Conservation (phyloP, 1,140 invertebrate genomes). For the Nasonia giraulti region DNA sequence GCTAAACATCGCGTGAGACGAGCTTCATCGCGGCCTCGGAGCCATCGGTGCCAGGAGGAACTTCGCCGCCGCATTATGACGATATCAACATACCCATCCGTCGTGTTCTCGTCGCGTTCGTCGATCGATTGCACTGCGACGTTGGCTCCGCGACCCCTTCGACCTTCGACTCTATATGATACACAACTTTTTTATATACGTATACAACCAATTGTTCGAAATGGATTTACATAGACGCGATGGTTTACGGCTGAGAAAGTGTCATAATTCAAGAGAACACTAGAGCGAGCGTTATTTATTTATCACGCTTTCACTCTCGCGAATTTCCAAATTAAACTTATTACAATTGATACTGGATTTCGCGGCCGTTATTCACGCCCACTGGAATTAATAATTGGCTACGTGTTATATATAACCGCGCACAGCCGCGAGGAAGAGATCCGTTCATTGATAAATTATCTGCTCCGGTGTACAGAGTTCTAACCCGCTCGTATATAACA, state of each 20-base stretch:
- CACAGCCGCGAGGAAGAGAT: neutral
- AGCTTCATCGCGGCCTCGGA: neutral
- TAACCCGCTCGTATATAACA: neutral
- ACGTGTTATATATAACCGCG: neutral
- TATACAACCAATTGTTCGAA: too few relatives aligned
- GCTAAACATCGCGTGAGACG: neutral
- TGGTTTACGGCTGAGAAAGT: too few relatives aligned
- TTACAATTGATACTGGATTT: constrained; percentile 5
- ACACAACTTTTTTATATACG: neutral
- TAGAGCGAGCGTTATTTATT: neutral
- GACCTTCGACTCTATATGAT: neutral
- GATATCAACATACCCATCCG: too few relatives aligned
- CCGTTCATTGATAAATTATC: constrained; percentile 11
- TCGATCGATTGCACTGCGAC: neutral
- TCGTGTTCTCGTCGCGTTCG: constrained; percentile 1
- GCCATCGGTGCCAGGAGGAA: constrained; percentile 48
- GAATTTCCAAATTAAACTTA: constrained; percentile 2
- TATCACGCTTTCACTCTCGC: constrained; percentile 24
- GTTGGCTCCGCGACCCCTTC: neutral
- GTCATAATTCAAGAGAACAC: neutral
- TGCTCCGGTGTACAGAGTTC: neutral
- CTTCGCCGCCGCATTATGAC: neutral
- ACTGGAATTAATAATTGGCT: neutral
- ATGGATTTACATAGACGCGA: too few relatives aligned
- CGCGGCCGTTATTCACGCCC: neutral